Evolutionary conservation across 2,113 vertebrate species (phyloP).

Genomic region (Marcusenius ussheri): DNA sequence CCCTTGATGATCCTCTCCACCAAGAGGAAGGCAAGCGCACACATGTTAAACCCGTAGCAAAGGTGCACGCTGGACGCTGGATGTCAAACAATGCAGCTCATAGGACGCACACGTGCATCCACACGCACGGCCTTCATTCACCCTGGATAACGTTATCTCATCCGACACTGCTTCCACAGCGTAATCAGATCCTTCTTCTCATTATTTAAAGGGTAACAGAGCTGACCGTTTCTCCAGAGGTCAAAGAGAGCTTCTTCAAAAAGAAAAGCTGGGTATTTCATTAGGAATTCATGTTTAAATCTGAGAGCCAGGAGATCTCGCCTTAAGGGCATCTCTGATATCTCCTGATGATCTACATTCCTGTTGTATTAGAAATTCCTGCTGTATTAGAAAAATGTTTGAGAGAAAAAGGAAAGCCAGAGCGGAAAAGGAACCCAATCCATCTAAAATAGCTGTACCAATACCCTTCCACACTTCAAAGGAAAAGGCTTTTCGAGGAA

Average conservation of each 20-base stretch:
- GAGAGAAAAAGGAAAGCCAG: background rate
- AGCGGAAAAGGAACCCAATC: background rate
- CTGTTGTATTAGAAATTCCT: background rate
- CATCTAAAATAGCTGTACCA: background rate
- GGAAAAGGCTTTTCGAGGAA: background rate
- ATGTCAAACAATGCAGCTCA: conserved; percentile 13
- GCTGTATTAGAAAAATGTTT: background rate
- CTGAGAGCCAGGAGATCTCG: background rate
- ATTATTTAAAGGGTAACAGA: background rate
- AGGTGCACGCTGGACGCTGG: background rate
- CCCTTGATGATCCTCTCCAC: conserved; percentile 16
- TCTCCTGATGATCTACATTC: background rate
- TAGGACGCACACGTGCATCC: background rate
- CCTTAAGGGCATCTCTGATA: background rate
- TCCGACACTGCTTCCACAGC: conserved; percentile 24
- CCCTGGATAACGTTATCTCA: conserved; percentile 25
- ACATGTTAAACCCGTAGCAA: conserved; percentile 31
- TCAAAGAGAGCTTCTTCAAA: background rate
- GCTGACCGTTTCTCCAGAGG: background rate
- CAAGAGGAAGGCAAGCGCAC: conserved; percentile 25
- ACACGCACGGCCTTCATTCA: conserved; percentile 7
- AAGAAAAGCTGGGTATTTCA: background rate
- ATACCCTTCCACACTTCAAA: background rate
- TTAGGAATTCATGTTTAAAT: background rate
- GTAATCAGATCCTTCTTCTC: background rate